These are phyloP conservation scores for Toxotes lorentzi DNA, from an alignment of 2,797 vertebrate genomes.

Conservation along the genomic window DNA sequence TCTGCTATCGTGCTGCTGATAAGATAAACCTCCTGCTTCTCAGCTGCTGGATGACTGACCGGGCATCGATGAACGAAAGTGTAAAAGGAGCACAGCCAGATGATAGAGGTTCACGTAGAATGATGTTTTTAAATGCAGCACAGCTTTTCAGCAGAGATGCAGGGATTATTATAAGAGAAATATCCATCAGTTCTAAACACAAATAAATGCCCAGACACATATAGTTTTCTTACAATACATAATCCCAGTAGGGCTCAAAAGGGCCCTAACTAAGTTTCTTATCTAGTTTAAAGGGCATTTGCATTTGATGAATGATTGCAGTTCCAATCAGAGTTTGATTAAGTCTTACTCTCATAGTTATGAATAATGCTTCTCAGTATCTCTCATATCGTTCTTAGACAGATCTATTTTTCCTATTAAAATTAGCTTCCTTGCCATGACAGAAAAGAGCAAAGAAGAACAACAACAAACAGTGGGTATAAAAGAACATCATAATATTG, in stretches of 20 bases:
- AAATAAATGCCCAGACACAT: not conserved
- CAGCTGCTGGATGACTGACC: constrained; percentile 38
- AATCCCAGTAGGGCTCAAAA: not conserved
- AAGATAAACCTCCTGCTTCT: constrained; percentile 50
- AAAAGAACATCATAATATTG: not conserved
- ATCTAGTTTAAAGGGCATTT: not conserved
- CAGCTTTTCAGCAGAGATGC: not conserved
- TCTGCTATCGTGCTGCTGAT: constrained; percentile 43
- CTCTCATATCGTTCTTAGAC: not conserved
- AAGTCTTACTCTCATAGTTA: not conserved
- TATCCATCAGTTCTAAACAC: too few species aligned
- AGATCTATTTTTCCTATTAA: not conserved
- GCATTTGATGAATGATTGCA: not conserved
- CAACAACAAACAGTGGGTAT: too few species aligned
- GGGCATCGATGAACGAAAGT: not conserved
- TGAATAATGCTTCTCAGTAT: not conserved
- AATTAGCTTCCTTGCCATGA: not conserved
- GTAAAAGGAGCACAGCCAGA: not conserved
- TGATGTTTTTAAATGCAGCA: not conserved
- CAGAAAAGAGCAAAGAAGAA: not conserved
- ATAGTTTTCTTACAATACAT: not conserved
- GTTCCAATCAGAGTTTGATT: not conserved
- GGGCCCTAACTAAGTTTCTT: not conserved
- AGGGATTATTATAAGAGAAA: not conserved
- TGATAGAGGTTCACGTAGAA: not conserved